Evolutionary conservation across 2,113 vertebrate genomes (phyloP).

Genomic region (Isurus oxyrinchus): DNA sequence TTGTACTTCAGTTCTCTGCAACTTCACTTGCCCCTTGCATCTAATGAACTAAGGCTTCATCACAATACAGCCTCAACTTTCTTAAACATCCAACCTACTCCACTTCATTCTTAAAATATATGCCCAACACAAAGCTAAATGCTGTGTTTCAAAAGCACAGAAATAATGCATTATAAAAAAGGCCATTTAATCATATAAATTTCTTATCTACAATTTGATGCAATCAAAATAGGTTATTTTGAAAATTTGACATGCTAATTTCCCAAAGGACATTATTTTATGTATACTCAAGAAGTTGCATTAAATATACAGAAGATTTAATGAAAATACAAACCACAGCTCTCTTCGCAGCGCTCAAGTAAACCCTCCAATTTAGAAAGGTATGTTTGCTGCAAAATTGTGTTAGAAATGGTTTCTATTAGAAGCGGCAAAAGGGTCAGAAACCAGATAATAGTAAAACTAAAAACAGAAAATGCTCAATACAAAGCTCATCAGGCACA

Average conservation of each 20-base stretch:
- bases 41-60: background rate
- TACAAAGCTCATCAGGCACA: background rate
- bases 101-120: background rate
- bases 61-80: background rate
- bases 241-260: background rate
- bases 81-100: background rate
- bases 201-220: background rate
- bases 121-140: background rate
- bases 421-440: background rate
- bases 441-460: background rate
- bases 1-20: background rate
- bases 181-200: background rate
- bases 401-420: background rate
- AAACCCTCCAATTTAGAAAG: background rate
- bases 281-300: background rate
- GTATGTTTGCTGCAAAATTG: background rate
- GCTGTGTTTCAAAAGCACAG: background rate
- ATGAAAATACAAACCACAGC: background rate
- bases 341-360: background rate
- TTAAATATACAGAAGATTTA: background rate
- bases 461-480: background rate
- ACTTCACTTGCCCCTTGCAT: background rate
- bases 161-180: background rate
- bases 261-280: background rate
- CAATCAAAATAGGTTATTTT: background rate